Conservation (phyloP, 2,888 invertebrate genomes). For the Allacma fusca region DNA sequence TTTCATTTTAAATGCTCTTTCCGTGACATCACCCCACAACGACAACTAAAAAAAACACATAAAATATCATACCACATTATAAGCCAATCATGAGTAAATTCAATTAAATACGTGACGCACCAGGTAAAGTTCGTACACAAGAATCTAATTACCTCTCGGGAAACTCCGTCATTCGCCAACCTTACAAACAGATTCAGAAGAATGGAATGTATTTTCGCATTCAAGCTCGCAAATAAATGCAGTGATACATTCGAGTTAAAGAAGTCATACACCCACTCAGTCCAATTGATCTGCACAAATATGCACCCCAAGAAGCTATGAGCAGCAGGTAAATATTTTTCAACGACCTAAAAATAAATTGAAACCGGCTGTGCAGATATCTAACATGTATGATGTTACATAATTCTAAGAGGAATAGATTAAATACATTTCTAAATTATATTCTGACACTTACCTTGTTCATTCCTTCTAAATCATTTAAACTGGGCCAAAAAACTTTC, state of each 20-base stretch:
- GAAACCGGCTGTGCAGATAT: neutral
- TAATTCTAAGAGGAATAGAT: neutral
- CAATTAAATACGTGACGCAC: slow-evolving; percentile 5
- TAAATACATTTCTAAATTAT: too few species aligned
- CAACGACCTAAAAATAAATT: slow-evolving; percentile 66
- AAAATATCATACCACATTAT: too few species aligned
- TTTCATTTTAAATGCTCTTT: slow-evolving; percentile 71
- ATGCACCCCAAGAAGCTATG: slow-evolving; percentile 77
- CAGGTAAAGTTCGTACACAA: too few species aligned
- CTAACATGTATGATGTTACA: neutral
- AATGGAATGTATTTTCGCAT: slow-evolving; percentile 70
- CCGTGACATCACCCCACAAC: slow-evolving; percentile 67
- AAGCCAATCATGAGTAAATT: neutral
- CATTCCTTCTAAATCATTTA: slow-evolving; percentile 75
- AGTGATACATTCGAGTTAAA: slow-evolving; percentile 62
- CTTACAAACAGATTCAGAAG: slow-evolving; percentile 76
- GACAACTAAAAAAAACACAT: too few species aligned
- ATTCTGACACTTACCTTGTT: slow-evolving; percentile 70
- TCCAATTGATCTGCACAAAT: slow-evolving; percentile 75
- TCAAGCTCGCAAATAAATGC: slow-evolving; percentile 65
- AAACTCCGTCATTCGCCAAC: slow-evolving; percentile 75
- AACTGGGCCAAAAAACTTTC: slow-evolving; percentile 74
- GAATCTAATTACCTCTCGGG: slow-evolving; percentile 73
- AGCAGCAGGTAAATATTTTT: slow-evolving; percentile 74
- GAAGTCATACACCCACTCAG: slow-evolving; percentile 69